phyloP scores from a whole-genome alignment of 1,140 invertebrate genomes.

The Ceratosolen fusciceps region DNA sequence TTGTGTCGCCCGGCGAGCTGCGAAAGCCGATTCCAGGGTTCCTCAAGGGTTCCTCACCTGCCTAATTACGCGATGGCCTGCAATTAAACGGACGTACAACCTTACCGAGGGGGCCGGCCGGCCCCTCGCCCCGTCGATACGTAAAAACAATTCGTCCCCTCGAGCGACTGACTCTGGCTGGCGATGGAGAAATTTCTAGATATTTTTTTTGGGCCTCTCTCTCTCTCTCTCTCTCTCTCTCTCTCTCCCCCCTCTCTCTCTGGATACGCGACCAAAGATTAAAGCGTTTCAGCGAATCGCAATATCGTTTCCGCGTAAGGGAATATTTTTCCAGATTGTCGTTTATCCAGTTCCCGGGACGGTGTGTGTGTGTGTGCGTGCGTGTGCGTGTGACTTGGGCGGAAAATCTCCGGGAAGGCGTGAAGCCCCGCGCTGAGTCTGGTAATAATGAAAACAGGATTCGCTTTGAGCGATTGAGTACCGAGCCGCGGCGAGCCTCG shows the following conservation, averaged over 20 bases:
- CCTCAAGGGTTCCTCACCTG: conserved; percentile 44
- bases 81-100: conserved; percentile 37
- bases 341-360: conserved; percentile 16
- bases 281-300: conserved; percentile 39
- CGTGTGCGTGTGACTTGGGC: background rate
- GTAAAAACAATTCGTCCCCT: conserved; percentile 28
- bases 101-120: background rate
- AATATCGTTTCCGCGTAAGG: conserved; percentile 22
- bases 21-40: conserved; percentile 26
- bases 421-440: background rate
- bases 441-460: background rate
- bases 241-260: background rate
- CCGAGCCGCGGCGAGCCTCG: too few species aligned
- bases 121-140: background rate
- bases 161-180: conserved; percentile 30
- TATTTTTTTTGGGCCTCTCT: conserved; percentile 4
- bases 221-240: background rate
- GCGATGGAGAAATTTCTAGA: conserved; percentile 26
- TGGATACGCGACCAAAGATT: background rate
- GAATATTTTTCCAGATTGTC: conserved; percentile 25
- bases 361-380: background rate
- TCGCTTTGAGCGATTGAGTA: background rate
- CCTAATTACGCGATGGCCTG: conserved; percentile 29
- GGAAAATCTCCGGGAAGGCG: background rate
- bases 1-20: background rate